Evolutionary conservation across 2,888 invertebrate genomes (phyloP), one percentile per base, ranked within the genome.

Genomic region (Acronicta leporina): DNA sequence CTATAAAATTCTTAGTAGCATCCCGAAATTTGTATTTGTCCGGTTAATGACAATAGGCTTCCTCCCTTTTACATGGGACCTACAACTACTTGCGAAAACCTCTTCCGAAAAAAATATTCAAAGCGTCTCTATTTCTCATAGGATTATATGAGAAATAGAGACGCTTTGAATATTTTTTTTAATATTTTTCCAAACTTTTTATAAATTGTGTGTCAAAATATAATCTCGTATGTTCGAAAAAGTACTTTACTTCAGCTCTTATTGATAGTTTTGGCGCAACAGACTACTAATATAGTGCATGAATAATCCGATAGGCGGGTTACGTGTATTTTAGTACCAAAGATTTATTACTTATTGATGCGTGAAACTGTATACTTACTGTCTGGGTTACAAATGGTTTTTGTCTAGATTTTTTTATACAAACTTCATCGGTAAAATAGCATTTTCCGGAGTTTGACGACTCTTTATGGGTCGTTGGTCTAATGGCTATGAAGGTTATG

Each of bases 301-400:
- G 49, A 50, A 53, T 72, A 60, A 52, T 42, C 55, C 42, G 42
- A 38, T 63, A 43, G 30, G 15, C 14, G 27, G 47, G 43, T 40
- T 35, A 14, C 20, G 11, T 61, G 63, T 66, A 71, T 67, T 78
- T 73, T 51, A 50, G 58, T 40, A 16, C 40, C 52, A 56, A 60
- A 55, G 58, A 62, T 75, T 69, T 66, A 73, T 65, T 55, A 58
- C 13, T 58, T 67, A 73, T 70, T 54, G 60, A 73, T 63, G 69
- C 68, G 68, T 74, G 57, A 59, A 73, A 64, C 60, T 54, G 73
- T 72, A 63, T 56, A 50, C 43, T 35, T 62, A 48, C 54, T 64
- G 71, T 60, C 66, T 57, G 63, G 58, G 60, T 67, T 67, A 45
- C 52, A 58, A 66, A 71, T 71, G 60, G 50, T 45, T 56, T 66